phyloP scores from a whole-genome alignment of 2,797 vertebrate species.

The Iguana delicatissima region DNA sequence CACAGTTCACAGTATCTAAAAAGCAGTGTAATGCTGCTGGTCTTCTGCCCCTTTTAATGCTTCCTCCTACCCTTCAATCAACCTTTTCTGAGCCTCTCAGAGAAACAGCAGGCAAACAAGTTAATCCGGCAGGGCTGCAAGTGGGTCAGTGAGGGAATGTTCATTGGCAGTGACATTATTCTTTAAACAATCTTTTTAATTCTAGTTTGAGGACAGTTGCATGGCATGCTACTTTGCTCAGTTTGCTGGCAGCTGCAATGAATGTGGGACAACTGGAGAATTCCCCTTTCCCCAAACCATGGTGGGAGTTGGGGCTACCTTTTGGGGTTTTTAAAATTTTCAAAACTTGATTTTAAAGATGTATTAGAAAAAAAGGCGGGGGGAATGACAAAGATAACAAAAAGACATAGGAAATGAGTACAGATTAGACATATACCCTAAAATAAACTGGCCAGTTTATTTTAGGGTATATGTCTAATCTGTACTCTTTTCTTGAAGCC shows the following conservation, averaged over 20 bases:
- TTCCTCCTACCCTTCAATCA: background rate
- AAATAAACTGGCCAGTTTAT: too few relatives aligned
- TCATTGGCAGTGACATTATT: background rate
- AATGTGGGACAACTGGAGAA: conserved; percentile 21
- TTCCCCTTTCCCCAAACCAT: background rate
- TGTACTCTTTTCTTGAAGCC: too few relatives aligned
- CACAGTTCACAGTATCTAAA: background rate
- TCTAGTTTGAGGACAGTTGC: conserved; percentile 30
- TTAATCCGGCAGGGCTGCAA: background rate
- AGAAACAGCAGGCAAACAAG: conserved; percentile 7
- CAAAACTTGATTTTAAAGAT: too few relatives aligned
- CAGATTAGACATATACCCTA: too few relatives aligned
- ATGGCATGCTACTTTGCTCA: conserved; percentile 41
- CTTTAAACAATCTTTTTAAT: conserved; percentile 41
- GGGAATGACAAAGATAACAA: too few relatives aligned
- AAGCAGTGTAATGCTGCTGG: background rate
- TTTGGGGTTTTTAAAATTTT: conserved; percentile 38
- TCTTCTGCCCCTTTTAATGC: background rate
- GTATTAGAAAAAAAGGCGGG: too few relatives aligned
- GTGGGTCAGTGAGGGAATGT: background rate
- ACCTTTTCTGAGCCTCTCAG: background rate
- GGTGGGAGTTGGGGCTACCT: conserved; percentile 41
- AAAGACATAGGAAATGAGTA: too few relatives aligned
- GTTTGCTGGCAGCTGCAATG: too few relatives aligned
- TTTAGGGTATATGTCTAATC: too few relatives aligned